Evolutionary conservation across 64 coral and sea anemone genomes (phyloP), one percentile per base, ranked within the genome.

Genomic region (Hydrozoanthus tunicans): DNA sequence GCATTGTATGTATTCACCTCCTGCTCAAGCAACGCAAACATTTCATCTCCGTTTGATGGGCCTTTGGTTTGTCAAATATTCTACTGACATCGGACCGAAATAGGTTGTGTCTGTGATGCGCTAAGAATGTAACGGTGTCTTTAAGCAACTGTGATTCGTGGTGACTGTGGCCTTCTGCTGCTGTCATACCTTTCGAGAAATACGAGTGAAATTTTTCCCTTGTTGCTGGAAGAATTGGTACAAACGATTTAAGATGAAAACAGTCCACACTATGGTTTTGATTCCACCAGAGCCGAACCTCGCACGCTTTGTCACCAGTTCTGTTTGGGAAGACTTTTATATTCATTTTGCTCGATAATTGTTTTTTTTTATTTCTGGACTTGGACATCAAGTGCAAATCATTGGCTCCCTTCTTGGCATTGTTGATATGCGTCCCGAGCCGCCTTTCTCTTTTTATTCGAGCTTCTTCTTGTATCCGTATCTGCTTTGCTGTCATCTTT

Each of bases 211-310:
- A 91, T 67, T 53, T 93, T 0, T 93, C 91, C 57, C 14, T 66
- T 7, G 91, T 93, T 25, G 91, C 91, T 64, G 91, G 81, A n/a
- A 93, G 63, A 27, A 94, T 94, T 76, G 56, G 62, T 51, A 9
- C 63, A 63, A 93, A 93, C 4, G 59, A 59, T 11, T 54, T 78
- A 59, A 93, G 65, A 23, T 93, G 85, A 81, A 93, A 93, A 62
- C 83, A 93, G 23, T 89, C 64, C 11, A 90, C 77, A 66, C 91
- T 93, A 9, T 93, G 91, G 62, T 93, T 93, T n/a, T 93, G 82
- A 51, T 83, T 86, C 81, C 91, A 94, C 79, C 86, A 90, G 6
- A 94, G 85, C 23, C 85, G 65, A 3, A 84, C 71, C 57, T 94
- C 55, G 63, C 86, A 94, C 17, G 60, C 9, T 8, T 90, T 20